Evolutionary conservation across 2,797 vertebrate genomes (phyloP).

Genomic region (Sebastes glaucus): DNA sequence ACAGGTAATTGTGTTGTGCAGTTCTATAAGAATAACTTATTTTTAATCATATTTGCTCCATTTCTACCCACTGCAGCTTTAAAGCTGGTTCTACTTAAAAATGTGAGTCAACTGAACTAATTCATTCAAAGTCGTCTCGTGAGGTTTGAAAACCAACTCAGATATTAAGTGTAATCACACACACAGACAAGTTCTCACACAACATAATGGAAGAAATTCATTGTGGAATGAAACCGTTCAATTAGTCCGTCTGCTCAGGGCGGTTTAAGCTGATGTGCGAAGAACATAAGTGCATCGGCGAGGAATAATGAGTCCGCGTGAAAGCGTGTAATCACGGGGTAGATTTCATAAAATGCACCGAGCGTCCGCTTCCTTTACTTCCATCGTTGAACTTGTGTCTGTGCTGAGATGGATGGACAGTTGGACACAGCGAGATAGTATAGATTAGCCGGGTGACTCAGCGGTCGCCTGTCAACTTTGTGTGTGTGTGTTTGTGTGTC

Average conservation of each 20-base stretch:
- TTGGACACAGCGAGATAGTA: conserved; percentile 46
- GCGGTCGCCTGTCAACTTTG: conserved; percentile 57
- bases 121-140: background rate
- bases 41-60: no score
- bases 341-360: background rate
- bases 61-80: background rate
- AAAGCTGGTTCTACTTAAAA: background rate
- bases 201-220: background rate
- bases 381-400: background rate
- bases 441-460: conserved; percentile 74
- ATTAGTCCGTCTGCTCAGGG: background rate
- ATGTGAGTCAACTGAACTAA: background rate
- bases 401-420: conserved; percentile 48
- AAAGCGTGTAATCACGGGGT: background rate
- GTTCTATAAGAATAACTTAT: no score
- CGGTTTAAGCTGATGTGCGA: background rate
- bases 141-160: background rate
- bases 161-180: background rate
- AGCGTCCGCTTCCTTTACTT: background rate
- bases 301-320: background rate
- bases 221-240: background rate
- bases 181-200: background rate
- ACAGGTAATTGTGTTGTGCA: no score
- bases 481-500: conserved; percentile 45
- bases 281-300: background rate